Evolutionary conservation across 2,888 invertebrate genomes (phyloP).

Genomic region (Belgica antarctica): DNA sequence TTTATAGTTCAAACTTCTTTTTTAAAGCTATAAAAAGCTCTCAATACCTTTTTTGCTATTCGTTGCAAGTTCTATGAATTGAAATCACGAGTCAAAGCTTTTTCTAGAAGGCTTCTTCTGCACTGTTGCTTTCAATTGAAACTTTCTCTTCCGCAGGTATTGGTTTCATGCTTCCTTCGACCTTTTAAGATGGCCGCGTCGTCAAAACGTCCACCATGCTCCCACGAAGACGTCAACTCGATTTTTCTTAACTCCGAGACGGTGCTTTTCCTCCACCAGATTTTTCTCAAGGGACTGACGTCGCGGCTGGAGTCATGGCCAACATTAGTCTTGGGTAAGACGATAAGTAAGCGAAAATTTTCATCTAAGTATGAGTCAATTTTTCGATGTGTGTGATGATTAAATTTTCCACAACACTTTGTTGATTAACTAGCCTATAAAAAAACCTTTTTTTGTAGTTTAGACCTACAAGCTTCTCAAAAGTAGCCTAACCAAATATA

Average conservation of each 20-base stretch:
- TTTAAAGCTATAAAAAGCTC: too few relatives aligned
- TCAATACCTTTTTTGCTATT: too few relatives aligned
- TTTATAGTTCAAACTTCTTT: too few relatives aligned
- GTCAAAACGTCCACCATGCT: slow-evolving; percentile 87
- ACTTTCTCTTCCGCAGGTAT: slow-evolving; percentile 53
- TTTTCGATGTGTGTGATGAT: slow-evolving; percentile 39
- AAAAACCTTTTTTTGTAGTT: slow-evolving; percentile 20
- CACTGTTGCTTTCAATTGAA: slow-evolving; percentile 42
- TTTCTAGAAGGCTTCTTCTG: too few relatives aligned
- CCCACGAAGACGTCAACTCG: slow-evolving; percentile 90
- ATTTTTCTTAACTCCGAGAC: slow-evolving; percentile 92
- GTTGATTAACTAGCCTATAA: slow-evolving; percentile 21
- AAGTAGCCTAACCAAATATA: not conserved
- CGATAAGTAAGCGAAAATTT: slow-evolving; percentile 42
- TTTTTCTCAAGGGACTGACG: slow-evolving; percentile 76
- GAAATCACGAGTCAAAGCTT: too few relatives aligned
- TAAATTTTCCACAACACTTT: slow-evolving; percentile 28
- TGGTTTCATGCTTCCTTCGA: slow-evolving; percentile 81
- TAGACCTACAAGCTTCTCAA: slow-evolving; percentile 24
- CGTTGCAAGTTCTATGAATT: too few relatives aligned
- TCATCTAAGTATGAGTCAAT: slow-evolving; percentile 35
- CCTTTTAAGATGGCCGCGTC: slow-evolving; percentile 93
- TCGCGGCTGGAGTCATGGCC: slow-evolving; percentile 93
- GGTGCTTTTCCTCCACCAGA: slow-evolving; percentile 87
- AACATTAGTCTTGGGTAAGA: slow-evolving; percentile 80